Base-by-base conservation (phyloP, 2,113 vertebrate species). In the Corapipo altera region DNA sequence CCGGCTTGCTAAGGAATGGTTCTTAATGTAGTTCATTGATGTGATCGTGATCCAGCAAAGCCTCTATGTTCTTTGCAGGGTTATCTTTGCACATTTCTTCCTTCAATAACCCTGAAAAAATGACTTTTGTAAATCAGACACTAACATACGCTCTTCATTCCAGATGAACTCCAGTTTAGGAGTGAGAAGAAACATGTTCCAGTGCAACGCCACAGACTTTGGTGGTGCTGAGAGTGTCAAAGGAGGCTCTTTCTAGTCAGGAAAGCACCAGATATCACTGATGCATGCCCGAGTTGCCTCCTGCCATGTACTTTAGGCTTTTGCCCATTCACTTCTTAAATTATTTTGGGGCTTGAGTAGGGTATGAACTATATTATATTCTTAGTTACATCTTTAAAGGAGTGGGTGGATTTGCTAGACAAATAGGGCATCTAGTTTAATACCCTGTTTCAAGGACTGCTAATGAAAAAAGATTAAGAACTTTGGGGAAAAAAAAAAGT, bases 221-320 rank as follows among this genome's bases (percentile, higher is more conserved):
- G 2, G 4, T 19, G 3, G 9, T 48, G 35, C 13, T 69, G 3
- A n/a, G 39, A 15, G 37, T 44, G 74, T 70, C n/a, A 8, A 24
- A 81, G 11, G 15, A 62, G 12, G n/a, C 22, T 27, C 4, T 48
- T 81, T 18, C 6, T 76, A 15, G 3, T 18, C 12, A 35, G 66
- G 24, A 61, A 58, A 21, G 41, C 32, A 73, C 10, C 20, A 59
- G 41, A 6, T 26, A 48, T n/a, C 14, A 11, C 15, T 37, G 26
- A 10, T 44, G 30, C 4, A 1, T 26, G 14, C 9, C 21, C 0
- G 1, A 2, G 10, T 32, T 82, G 35, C 15, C 79, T 79, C 44
- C 74, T 57, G 66, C 22, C 1, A 0, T 22, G 4, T 0, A 0
- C 27, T 46, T 52, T 3, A 33, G 30, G 8, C 4, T 37, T 70